A percentile compares a stretch with the other conserved stretches of the same genome.
Conservation (phyloP, 2,797 vertebrate species). For the Chaetodon trifasciatus region DNA sequence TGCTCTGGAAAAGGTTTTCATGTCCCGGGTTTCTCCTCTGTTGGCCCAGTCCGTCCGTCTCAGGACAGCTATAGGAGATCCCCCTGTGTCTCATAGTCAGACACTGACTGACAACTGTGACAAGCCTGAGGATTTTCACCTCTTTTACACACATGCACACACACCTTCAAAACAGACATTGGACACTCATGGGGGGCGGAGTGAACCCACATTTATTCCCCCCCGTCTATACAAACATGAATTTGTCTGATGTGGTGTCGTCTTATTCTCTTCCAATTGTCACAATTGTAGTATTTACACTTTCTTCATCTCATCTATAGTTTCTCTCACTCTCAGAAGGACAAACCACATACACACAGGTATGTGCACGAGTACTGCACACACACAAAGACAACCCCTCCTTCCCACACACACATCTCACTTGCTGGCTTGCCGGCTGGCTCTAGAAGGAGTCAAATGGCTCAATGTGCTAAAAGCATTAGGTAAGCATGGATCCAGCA, state of each 20-base stretch:
- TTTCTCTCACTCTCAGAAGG: constrained; percentile 2
- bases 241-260: constrained; percentile 11
- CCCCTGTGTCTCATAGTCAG: constrained; percentile 55
- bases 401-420: constrained; percentile 12
- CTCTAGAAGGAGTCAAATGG: constrained; percentile 83
- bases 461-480: constrained; percentile 89
- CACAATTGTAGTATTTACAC: constrained; percentile 3
- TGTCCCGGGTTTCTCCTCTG: constrained; percentile 38
- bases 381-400: constrained; percentile 20
- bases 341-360: background rate
- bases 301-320: constrained; percentile 4
- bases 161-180: constrained; percentile 30
- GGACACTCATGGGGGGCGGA: background rate
- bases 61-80: constrained; percentile 43
- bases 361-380: constrained; percentile 21
- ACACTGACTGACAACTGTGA: constrained; percentile 66
- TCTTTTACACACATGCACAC: constrained; percentile 54
- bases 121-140: constrained; percentile 74
- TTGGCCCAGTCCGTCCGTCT: constrained; percentile 23
- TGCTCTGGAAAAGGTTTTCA: constrained; percentile 36
- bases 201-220: constrained; percentile 21
- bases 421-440: constrained; percentile 47
- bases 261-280: constrained; percentile 17
- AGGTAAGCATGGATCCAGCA: constrained; percentile 85
- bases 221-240: background rate